Percentiles rank a stretch among this genome's conserved stretches.
Conservation (phyloP, 2,888 invertebrate species). For the Tetranychus piercei region DNA sequence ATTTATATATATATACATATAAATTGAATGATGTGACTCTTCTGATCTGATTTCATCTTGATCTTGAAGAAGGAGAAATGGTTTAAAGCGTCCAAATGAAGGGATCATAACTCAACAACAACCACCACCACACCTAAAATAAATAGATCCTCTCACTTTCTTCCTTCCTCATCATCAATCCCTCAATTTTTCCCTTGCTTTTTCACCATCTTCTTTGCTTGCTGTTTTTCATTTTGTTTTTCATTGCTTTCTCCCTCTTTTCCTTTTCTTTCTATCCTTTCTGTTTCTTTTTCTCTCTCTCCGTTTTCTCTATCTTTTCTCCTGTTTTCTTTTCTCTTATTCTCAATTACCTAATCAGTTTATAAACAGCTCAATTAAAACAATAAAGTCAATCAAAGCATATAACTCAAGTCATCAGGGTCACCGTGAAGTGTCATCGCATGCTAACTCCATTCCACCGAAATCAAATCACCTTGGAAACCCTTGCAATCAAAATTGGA, state of each 20-base stretch:
- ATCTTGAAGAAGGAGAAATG: background rate
- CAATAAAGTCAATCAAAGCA: conserved; percentile 3
- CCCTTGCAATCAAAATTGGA: background rate
- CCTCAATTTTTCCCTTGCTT: background rate
- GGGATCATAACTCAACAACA: background rate
- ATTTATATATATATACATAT: background rate
- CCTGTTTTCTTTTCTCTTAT: background rate
- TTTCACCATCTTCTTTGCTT: background rate
- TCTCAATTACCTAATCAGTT: background rate
- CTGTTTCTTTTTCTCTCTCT: conserved; percentile 5
- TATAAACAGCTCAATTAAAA: background rate
- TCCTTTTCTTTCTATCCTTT: conserved; percentile 4
- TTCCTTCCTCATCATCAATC: background rate
- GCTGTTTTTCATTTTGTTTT: conserved; percentile 3
- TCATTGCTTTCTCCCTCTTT: conserved; percentile 9
- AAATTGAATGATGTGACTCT: background rate
- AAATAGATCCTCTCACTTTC: conserved; percentile 1
- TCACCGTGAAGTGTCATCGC: conserved; percentile 4
- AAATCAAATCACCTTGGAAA: background rate
- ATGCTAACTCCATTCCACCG: background rate
- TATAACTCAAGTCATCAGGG: background rate
- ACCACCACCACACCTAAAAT: conserved; percentile 1
- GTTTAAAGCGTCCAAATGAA: background rate
- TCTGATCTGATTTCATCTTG: background rate
- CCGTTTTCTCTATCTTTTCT: background rate